Evolutionary conservation across 2,888 invertebrate species (phyloP).

Genomic region (Ochropleura plecta): DNA sequence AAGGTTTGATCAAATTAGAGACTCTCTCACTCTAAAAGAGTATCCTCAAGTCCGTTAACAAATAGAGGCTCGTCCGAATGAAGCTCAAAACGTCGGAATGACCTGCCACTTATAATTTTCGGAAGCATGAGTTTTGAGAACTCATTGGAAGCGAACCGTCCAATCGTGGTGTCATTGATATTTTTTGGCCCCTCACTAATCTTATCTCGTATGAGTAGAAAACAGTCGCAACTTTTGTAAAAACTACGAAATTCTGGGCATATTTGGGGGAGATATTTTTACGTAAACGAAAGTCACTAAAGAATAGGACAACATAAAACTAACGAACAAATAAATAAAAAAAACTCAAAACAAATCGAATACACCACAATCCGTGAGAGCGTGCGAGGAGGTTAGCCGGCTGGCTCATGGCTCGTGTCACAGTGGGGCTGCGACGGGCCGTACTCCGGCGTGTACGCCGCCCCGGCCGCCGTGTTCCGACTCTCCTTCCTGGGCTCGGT

Average conservation of each 20-base stretch:
- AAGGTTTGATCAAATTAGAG: background rate
- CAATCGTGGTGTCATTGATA: background rate
- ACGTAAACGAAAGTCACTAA: background rate
- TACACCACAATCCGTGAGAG: conserved; percentile 70
- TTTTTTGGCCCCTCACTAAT: background rate
- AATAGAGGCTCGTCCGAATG: background rate
- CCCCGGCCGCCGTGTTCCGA: conserved; percentile 94
- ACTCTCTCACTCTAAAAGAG: background rate
- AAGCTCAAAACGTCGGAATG: background rate
- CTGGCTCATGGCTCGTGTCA: conserved; percentile 67
- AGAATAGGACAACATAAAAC: background rate
- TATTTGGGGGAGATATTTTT: fast-evolving
- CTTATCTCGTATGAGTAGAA: background rate
- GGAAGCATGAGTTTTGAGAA: background rate
- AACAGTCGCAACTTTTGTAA: background rate
- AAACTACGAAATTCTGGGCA: background rate
- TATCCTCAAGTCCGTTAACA: background rate
- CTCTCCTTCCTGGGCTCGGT: conserved; percentile 96
- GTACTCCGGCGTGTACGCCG: conserved; percentile 89
- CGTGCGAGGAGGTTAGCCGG: conserved; percentile 83
- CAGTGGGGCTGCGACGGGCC: conserved; percentile 88
- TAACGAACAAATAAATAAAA: background rate
- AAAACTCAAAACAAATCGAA: conserved; percentile 57
- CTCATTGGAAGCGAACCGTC: background rate
- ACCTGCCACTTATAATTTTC: background rate